Conservation (phyloP, 2,113 vertebrate genomes). For the Steatornis caripensis region DNA sequence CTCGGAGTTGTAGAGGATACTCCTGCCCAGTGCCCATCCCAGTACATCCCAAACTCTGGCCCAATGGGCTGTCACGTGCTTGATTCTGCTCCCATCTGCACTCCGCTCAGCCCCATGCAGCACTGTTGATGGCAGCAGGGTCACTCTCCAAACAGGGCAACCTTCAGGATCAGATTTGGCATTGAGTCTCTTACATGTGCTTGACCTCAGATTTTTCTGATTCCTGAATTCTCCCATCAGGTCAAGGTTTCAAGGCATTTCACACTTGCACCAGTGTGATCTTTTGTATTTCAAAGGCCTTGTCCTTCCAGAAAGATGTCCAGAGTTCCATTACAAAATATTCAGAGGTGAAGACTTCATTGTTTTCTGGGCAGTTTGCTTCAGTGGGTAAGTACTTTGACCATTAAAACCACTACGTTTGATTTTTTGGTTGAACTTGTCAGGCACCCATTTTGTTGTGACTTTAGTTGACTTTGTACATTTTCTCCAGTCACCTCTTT, state of each 20-base stretch:
- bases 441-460: neutral
- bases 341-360: neutral
- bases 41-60: neutral
- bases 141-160: neutral
- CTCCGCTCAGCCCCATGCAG: rapidly evolving
- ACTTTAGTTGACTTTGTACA: neutral
- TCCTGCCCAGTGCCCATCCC: neutral
- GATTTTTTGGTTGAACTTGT: neutral
- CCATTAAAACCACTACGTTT: neutral
- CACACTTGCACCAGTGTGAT: neutral
- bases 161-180: neutral
- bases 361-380: neutral
- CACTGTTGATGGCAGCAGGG: rapidly evolving
- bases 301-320: neutral
- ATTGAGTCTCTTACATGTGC: neutral
- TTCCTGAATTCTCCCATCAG: neutral
- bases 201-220: neutral
- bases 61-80: neutral
- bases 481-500: neutral
- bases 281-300: neutral
- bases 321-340: neutral
- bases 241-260: neutral
- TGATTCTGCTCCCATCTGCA: neutral
- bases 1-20: neutral
- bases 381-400: neutral